Percentiles rank a stretch among this genome's conserved stretches.
These are phyloP conservation scores for Norana najaformis DNA, from an alignment of 2,888 invertebrate species.

Conservation along the genomic window DNA sequence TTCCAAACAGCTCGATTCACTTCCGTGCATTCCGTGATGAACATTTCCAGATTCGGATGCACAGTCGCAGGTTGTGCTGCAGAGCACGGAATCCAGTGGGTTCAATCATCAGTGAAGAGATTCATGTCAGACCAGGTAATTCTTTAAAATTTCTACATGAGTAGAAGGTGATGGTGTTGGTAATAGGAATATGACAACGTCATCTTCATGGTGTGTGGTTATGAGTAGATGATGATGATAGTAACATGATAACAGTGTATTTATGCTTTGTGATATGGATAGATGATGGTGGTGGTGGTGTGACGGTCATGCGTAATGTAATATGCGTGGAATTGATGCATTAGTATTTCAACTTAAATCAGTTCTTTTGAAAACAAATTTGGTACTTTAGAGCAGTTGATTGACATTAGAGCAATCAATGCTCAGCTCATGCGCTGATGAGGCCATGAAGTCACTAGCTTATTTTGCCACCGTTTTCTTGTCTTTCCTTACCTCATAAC, in stretches of 20 bases:
- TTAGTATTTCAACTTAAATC: too few species aligned
- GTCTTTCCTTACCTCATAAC: too few species aligned
- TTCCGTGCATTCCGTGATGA: conserved; percentile 24
- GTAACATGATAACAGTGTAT: background rate
- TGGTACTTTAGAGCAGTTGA: too few species aligned
- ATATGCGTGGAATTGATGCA: too few species aligned
- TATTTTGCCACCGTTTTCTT: too few species aligned
- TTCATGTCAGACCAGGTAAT: conserved; percentile 29
- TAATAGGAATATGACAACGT: background rate
- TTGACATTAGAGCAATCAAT: too few species aligned
- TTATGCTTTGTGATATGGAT: background rate
- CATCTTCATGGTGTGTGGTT: background rate
- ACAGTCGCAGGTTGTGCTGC: conserved; percentile 21
- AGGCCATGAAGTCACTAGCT: too few species aligned
- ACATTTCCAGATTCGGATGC: background rate
- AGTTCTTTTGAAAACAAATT: too few species aligned
- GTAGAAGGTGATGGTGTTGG: background rate
- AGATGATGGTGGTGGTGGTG: background rate
- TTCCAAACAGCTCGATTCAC: background rate
- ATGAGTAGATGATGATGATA: background rate
- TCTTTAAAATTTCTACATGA: background rate
- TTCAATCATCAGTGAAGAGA: conserved; percentile 21
- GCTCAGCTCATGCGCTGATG: too few species aligned
- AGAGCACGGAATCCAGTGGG: conserved; percentile 8
- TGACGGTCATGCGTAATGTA: too few species aligned